Conservation (phyloP, 2,113 vertebrate species). For the Eretmochelys imbricata region DNA sequence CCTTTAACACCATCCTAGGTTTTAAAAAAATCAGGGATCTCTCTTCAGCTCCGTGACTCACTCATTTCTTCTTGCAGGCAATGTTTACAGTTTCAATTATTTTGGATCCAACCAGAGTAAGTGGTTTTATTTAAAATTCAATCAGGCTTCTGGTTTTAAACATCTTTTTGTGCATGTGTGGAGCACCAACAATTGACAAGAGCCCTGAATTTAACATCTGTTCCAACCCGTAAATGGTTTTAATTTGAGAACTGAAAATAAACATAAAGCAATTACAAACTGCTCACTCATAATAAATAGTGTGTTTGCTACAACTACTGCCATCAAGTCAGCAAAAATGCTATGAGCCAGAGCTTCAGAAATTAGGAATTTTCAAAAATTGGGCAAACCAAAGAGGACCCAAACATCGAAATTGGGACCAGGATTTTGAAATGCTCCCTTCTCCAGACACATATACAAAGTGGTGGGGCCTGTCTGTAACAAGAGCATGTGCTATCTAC, state of each 20-base stretch:
- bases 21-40: constrained; percentile 21
- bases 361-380: background rate
- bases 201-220: constrained; percentile 81
- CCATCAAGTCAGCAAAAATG: constrained; percentile 32
- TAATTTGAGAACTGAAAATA: constrained; percentile 78
- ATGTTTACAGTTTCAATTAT: constrained; percentile 68
- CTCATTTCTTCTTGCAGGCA: constrained; percentile 24
- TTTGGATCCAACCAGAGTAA: constrained; percentile 65
- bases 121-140: constrained; percentile 78
- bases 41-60: background rate
- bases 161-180: constrained; percentile 61
- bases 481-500: background rate
- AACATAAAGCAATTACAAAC: constrained; percentile 68
- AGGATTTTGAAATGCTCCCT: background rate
- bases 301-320: constrained; percentile 20
- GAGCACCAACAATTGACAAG: constrained; percentile 73
- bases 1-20: background rate
- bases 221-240: constrained; percentile 74
- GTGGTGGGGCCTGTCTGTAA: background rate
- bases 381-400: background rate
- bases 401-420: background rate
- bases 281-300: constrained; percentile 68
- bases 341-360: background rate
- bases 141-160: constrained; percentile 74
- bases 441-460: background rate